Base-by-base conservation (phyloP, 1,140 invertebrate species). In the Leptinotarsa texana region DNA sequence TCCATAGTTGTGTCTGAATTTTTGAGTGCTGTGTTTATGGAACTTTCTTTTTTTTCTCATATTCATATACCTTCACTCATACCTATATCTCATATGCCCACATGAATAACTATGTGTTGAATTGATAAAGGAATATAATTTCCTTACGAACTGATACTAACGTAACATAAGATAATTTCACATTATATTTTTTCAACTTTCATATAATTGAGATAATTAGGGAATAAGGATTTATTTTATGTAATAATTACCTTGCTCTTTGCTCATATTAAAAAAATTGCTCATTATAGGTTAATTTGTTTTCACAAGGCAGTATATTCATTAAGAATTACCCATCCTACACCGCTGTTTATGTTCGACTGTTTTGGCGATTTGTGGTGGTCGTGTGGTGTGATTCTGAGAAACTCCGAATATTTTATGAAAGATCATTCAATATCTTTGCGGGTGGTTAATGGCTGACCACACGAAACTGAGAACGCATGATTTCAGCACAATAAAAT, bases 391-490 rank as follows among this genome's bases (percentile, higher is more conserved):
- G 17, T 13, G 21, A 5, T 66, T 66, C 63, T 27, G n/a, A 66
- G 63, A 66, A 66, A 33, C 13, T 11, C n/a, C 13, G 21, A 24
- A 66, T 24, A 24, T 66, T 33, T 66, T 66, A 24, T 66, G 33
- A 66, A 17, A 18, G 63, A 33, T 33, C 24, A 17, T 33, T 22
- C 63, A 66, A 21, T n/a, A 24, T n/a, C 63, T 57, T 66, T 66
- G 63, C 63, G 63, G 63, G 63, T 66, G 63, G 63, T 66, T 66
- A 66, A 66, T 66, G 21, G 22, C 5, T 22, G 63, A 24, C 63
- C 63, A 66, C 63, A 33, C 63, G 21, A 66, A 66, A 57, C 13
- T 13, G 51, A 18, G n/a, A 18, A 57, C 0, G 4, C 51, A 15
- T n/a, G 51, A 57, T 17, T 18, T 57, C 51, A 57, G 13, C 51